Evolutionary conservation across 2,888 invertebrate genomes (phyloP).

Genomic region (Eilema caniola): DNA sequence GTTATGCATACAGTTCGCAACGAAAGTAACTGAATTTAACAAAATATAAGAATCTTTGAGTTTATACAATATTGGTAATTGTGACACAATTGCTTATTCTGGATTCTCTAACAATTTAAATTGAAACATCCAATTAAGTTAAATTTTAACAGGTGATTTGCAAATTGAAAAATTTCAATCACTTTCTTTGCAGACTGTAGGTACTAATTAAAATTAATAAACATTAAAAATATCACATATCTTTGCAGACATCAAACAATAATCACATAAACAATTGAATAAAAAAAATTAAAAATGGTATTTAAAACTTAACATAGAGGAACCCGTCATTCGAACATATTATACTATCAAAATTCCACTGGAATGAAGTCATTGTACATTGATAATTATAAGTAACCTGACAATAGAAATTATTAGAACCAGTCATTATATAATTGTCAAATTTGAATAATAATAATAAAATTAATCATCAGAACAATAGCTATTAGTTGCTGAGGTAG

Average conservation of each 20-base stretch:
- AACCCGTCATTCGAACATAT: slow-evolving; percentile 41
- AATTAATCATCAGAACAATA: slow-evolving; percentile 61
- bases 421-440: slow-evolving; percentile 41
- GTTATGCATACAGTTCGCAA: slow-evolving; percentile 2
- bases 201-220: slow-evolving; percentile 30
- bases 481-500: slow-evolving; percentile 71
- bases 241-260: slow-evolving; percentile 26
- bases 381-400: slow-evolving; percentile 39
- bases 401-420: slow-evolving; percentile 39
- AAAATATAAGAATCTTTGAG: not conserved
- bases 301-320: slow-evolving; percentile 39
- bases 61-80: not conserved
- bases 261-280: slow-evolving; percentile 24
- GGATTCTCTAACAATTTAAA: not conserved
- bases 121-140: not conserved
- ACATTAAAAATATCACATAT: slow-evolving; percentile 51
- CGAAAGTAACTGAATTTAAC: slow-evolving; percentile 1
- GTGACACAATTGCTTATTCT: not conserved
- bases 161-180: slow-evolving; percentile 6
- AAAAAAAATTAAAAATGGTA: slow-evolving; percentile 32
- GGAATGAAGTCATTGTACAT: slow-evolving; percentile 33
- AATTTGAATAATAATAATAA: slow-evolving; percentile 22
- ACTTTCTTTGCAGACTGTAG: slow-evolving; percentile 5
- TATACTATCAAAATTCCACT: slow-evolving; percentile 27
- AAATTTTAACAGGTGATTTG: too few relatives aligned